Evolutionary conservation across 2,797 vertebrate species (phyloP).

Genomic region (Gymnopithys bicolor): DNA sequence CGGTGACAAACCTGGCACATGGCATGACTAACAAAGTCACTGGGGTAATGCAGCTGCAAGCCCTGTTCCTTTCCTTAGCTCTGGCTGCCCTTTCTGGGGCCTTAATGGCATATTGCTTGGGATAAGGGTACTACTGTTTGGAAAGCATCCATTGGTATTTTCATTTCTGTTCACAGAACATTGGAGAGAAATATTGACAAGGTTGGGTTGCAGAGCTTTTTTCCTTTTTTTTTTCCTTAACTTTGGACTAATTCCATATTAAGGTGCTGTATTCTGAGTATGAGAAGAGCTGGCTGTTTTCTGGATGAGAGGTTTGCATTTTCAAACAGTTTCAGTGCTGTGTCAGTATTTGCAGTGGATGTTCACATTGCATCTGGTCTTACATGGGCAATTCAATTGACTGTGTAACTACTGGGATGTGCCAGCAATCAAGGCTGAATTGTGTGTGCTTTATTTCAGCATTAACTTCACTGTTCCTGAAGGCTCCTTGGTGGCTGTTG

Average conservation of each 20-base stretch:
- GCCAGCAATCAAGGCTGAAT: background rate
- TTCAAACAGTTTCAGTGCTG: background rate
- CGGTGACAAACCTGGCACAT: background rate
- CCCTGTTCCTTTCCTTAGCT: background rate
- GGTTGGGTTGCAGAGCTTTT: background rate
- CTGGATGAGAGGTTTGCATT: background rate
- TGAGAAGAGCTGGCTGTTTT: background rate
- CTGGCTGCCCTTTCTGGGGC: background rate
- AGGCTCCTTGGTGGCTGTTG: conserved; percentile 90
- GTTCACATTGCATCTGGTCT: background rate
- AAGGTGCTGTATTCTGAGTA: background rate
- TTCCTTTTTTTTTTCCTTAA: background rate
- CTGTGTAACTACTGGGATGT: background rate
- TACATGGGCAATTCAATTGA: background rate
- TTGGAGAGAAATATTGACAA: background rate
- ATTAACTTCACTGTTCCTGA: conserved; percentile 87
- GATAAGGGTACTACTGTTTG: background rate
- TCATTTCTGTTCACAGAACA: background rate
- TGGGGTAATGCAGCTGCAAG: background rate
- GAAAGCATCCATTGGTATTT: background rate
- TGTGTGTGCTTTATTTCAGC: conserved; percentile 74
- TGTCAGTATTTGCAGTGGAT: background rate
- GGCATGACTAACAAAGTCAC: background rate
- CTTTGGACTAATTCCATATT: background rate
- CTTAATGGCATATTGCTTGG: background rate